Evolutionary conservation across 2,888 invertebrate genomes (phyloP), one percentile per base, ranked within the genome.

Genomic region (Megaustenia siamemsis): DNA sequence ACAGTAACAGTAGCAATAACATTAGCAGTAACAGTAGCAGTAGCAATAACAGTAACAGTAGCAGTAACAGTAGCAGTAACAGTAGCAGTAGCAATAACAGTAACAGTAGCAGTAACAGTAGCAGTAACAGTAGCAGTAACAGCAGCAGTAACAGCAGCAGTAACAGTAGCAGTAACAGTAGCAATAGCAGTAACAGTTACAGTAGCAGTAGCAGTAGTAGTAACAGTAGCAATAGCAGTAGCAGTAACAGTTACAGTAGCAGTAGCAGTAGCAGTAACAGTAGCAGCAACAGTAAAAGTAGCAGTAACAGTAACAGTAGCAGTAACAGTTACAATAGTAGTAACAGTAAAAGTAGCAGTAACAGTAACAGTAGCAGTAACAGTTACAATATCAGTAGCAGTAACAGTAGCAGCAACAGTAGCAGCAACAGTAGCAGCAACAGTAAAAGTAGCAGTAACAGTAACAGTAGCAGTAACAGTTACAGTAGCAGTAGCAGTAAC

Each of bases 201-300:
- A 75, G 75, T 75, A 75, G 75, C 43, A 40, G n/a, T 43, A 43
- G 45, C 15, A 75, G 45, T 75, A 75, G 75, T 75, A 75, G 75
- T 75, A 40, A 35, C 43, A 75, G 75, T 75, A 75, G 45, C n/a
- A 43, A n/a, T 43, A 75, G 75, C 43, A 40, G 43, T 75, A 75
- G 75, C 43, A 75, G 75, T 40, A 40, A 63, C 38, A 68, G 40
- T 71, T 35, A 40, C 45, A 35, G 56, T 53, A 71, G 56, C 35
- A 71, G 81, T 53, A 69, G 35, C 45, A 80, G 45, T 40, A 28
- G 49, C 32, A 49, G 69, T 69, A 69, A 35, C 32, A 69, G 32
- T 69, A 69, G 69, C 32, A 69, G 69, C 32, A 69, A 35, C 32
- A 69, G 69, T 69, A 69, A 35, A 32, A 28, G n/a, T 69, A 69